Percentiles rank a stretch among this genome's conserved stretches.
These are phyloP conservation scores for Campylomormyrus tamandua DNA, from an alignment of 2,113 vertebrate species.

Conservation along the genomic window DNA sequence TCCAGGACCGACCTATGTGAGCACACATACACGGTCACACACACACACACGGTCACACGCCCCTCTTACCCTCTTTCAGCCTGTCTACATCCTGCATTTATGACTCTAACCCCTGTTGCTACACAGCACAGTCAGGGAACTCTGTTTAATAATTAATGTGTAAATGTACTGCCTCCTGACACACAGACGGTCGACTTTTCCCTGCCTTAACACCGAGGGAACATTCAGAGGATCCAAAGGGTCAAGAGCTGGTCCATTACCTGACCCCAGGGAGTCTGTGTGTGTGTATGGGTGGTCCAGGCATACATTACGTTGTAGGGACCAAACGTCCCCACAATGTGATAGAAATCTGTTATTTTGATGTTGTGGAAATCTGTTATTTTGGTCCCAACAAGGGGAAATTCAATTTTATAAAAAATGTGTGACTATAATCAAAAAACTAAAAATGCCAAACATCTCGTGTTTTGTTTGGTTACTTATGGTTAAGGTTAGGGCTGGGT, in stretches of 20 bases:
- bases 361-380: no score
- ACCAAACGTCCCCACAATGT: no score
- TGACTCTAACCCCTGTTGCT: constrained; percentile 54
- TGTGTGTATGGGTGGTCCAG: not conserved
- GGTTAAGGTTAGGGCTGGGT: no score
- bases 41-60: not conserved
- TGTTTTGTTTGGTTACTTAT: no score
- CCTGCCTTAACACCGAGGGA: constrained; percentile 42
- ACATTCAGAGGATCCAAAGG: constrained; percentile 47
- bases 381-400: no score
- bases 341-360: no score
- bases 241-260: constrained; percentile 32
- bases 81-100: constrained; percentile 40
- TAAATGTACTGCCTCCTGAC: constrained; percentile 44
- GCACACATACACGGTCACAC: not conserved
- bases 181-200: constrained; percentile 41
- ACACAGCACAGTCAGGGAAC: constrained; percentile 52
- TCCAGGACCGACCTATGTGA: constrained; percentile 64
- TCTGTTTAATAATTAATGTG: constrained; percentile 58
- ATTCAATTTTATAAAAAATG: no score
- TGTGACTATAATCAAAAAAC: no score
- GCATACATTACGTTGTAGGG: no score
- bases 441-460: no score
- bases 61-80: constrained; percentile 21
- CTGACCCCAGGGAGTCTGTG: not conserved